phyloP scores from a whole-genome alignment of 1,140 invertebrate genomes.

The Drosophila gunungcola region DNA sequence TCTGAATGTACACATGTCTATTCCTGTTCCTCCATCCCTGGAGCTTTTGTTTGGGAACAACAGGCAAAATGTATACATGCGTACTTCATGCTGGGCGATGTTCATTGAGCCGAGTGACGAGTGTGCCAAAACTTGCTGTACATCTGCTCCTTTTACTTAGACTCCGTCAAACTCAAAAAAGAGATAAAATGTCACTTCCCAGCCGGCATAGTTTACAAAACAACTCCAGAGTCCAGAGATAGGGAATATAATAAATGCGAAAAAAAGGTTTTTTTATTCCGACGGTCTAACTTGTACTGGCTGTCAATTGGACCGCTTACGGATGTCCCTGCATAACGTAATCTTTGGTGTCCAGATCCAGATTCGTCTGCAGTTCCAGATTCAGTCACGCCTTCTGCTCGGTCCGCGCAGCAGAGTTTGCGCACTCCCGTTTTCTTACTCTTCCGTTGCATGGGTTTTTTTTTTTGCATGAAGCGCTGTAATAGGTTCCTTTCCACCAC shows the following conservation, averaged over 20 bases:
- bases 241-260: not conserved
- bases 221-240: not conserved
- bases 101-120: not conserved
- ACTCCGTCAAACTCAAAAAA: not conserved
- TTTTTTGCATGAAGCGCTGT: slow-evolving; percentile 17
- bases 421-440: slow-evolving; percentile 4
- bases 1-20: slow-evolving; percentile 8
- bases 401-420: slow-evolving; percentile 18
- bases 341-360: not conserved
- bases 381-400: slow-evolving; percentile 28
- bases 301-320: no score
- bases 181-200: not conserved
- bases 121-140: not conserved
- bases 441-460: slow-evolving; percentile 18
- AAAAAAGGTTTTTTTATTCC: not conserved
- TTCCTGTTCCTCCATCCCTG: not conserved
- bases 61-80: slow-evolving; percentile 16
- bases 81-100: no score
- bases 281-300: no score
- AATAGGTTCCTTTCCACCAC: slow-evolving; percentile 43
- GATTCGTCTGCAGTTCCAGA: slow-evolving; percentile 11
- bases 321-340: no score
- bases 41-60: slow-evolving; percentile 20
- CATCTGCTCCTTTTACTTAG: not conserved
- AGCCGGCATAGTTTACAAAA: not conserved